Conservation (phyloP, 2,113 vertebrate genomes). For the Silurus meridionalis region DNA sequence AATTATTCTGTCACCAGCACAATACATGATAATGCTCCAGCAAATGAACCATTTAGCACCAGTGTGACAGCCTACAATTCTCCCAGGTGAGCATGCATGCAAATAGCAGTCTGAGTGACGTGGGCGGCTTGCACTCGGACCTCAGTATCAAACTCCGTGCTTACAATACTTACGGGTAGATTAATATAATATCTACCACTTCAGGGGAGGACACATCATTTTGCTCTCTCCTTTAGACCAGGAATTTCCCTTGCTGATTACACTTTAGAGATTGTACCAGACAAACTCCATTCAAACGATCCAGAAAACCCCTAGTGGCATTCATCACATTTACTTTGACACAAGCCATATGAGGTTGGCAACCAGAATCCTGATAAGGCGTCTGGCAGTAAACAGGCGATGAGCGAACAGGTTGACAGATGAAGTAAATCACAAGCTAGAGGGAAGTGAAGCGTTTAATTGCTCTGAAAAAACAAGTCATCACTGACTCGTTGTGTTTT, state of each 20-base stretch:
- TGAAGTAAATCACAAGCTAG: slow-evolving; percentile 67
- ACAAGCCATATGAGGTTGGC: slow-evolving; percentile 65
- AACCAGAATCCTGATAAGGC: slow-evolving; percentile 51
- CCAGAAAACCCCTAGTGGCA: slow-evolving; percentile 56
- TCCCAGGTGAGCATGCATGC: slow-evolving; percentile 20
- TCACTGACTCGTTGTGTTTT: slow-evolving; percentile 59
- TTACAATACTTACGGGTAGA: neutral
- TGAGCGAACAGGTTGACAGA: slow-evolving; percentile 57
- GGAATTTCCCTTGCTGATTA: slow-evolving; percentile 53
- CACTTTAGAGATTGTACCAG: slow-evolving; percentile 59
- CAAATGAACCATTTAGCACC: slow-evolving; percentile 42
- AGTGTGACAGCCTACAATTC: slow-evolving; percentile 48
- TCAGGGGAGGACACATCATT: slow-evolving; percentile 62
- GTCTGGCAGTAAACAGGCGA: slow-evolving; percentile 57
- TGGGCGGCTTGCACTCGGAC: slow-evolving; percentile 4
- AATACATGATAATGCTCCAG: slow-evolving; percentile 31
- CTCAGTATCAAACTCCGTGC: slow-evolving; percentile 5
- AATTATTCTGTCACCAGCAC: slow-evolving; percentile 54
- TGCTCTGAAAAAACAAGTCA: slow-evolving; percentile 61
- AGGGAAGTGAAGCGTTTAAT: slow-evolving; percentile 69
- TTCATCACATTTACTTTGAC: slow-evolving; percentile 62
- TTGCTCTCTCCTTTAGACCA: slow-evolving; percentile 53
- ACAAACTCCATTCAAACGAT: slow-evolving; percentile 61
- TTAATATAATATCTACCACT: neutral
- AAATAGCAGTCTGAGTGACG: slow-evolving; percentile 37